Conservation (phyloP, 2,113 vertebrate genomes). For the Equus przewalskii region DNA sequence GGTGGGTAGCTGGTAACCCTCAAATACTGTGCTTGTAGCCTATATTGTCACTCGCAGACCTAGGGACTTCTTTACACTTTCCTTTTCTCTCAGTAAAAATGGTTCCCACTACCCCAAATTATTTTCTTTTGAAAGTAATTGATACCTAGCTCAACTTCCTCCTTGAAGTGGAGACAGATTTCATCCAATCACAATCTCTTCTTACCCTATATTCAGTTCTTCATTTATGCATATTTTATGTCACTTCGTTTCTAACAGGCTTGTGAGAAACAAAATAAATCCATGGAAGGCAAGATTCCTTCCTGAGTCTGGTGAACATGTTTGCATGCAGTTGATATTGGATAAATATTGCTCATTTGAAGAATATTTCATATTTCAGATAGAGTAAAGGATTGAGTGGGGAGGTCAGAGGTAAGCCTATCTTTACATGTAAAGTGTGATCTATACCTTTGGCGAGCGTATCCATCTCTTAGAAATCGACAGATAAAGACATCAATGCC, state of each 20-base stretch:
- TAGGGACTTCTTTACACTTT: neutral
- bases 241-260: neutral
- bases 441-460: neutral
- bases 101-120: neutral
- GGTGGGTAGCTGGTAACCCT: neutral
- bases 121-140: slow-evolving; percentile 23
- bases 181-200: neutral
- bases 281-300: neutral
- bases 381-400: neutral
- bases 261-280: neutral
- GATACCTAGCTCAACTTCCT: neutral
- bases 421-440: neutral
- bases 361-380: neutral
- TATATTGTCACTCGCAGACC: neutral
- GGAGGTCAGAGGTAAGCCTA: neutral
- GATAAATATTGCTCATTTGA: neutral
- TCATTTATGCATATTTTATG: neutral
- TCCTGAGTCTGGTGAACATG: neutral
- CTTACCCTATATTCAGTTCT: neutral
- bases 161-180: neutral
- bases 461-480: neutral
- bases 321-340: neutral
- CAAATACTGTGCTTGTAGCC: neutral
- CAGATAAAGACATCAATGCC: neutral
- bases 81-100: neutral